Evolutionary conservation across 2,888 invertebrate genomes (phyloP), one percentile per base, ranked within the genome.

Genomic region (Sphecodes monilicornis): DNA sequence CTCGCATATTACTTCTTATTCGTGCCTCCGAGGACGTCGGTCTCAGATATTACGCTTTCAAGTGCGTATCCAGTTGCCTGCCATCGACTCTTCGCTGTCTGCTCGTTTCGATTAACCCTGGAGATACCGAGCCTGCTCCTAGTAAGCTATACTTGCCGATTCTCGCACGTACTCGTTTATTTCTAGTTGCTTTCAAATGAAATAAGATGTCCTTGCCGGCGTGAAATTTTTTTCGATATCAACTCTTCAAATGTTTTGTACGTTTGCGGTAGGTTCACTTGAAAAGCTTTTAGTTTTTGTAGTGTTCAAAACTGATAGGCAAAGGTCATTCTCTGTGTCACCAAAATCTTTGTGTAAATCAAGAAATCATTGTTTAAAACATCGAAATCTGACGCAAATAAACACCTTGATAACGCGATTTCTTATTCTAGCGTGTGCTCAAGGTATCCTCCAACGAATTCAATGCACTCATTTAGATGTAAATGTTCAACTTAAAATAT

Each of bases 1-100:
- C 69, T 32, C 39, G 75, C 50, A 72, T 81, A 64, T 76, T 69
- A 78, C 26, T 78, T 54, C 77, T 70, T 71, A 71, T 70, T n/a
- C 60, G 68, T 60, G 60, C 29, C 60, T 32, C 60, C 60, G 29
- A 60, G 29, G 60, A 60, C 16, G 18, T 29, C 60, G 60, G 2
- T 60, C 18, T 60, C 60, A 8, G 60, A 60, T 60, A 60, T 60
- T 60, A 29, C 29, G 60, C 60, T 18, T 60, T 32, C 29, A 16
- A 60, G 29, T 60, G 60, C 60, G 29, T 32, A 32, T 32, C 18
- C 32, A 18, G 60, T 32, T 32, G 29, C 16, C 29, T 16, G 60
- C 29, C 60, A 32, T 8, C 60, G 16, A 29, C 60, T 26, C 16
- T 29, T 16, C 60, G 29, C 16, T 29, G 60, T 6, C 8, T 32